Evolutionary conservation across 2,888 invertebrate genomes (phyloP), one percentile per base, ranked within the genome.

Genomic region (Stegophylla sp.): DNA sequence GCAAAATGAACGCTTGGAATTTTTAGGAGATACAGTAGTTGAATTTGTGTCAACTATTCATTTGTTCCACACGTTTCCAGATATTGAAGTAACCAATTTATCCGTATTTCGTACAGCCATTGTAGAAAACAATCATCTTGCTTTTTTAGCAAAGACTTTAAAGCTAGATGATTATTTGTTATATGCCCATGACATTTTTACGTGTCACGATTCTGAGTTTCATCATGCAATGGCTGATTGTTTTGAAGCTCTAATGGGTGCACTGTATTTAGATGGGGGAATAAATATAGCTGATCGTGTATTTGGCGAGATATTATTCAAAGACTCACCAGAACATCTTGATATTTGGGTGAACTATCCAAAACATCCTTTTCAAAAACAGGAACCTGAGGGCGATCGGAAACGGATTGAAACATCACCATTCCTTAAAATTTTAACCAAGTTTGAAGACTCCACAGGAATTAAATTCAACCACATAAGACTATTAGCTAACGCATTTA

Each of bases 221-320:
- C 89, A 95, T 3, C 98, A 99, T 88, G 99, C 99, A 0, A 97
- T 99, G 96, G 99, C 99, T 9, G 99, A 99, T 88, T 98, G 98
- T 86, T 98, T 99, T 88, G 99, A 99, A 86, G 98, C 99, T 0
- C 88, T 99, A 41, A 97, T 99, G 96, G 99, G 97, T 23, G 96
- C 98, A 0, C 87, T 99, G 15, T 96, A 96, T 86, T 87, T 99
- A 4, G 99, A 99, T 86, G 96, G 95, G 3, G 96, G 95, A 0
- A 90, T 98, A 17, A 90, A 93, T 85, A 91, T 91, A 85, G 94
- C 95, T 0, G 96, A 96, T 85, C 89, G 91, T 83, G 94, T 96
- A 0, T 95, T 97, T 86, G 91, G 92, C 0, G 88, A 92, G 84
- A 92, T 95, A 0, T 87, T 96, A 1, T 95, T 94, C 87, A 90